Conservation (phyloP, 1,140 invertebrate species). For the Diuraphis noxia region DNA sequence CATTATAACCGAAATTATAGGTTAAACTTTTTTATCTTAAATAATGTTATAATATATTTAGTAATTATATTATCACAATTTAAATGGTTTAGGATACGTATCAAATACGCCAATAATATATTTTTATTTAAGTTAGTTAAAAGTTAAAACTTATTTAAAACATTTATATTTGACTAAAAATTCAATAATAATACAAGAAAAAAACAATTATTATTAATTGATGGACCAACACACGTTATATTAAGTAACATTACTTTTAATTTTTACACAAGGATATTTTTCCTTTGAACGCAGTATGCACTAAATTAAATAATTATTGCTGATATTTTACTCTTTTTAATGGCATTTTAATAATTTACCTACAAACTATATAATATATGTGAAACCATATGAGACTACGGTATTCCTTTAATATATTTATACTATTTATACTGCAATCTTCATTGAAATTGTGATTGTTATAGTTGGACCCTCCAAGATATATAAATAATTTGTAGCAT, state of each 20-base stretch:
- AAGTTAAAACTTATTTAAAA: not conserved
- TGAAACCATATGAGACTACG: not conserved
- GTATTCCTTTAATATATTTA: not conserved
- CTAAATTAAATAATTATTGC: not conserved
- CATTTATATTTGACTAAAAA: no score
- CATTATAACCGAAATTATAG: not conserved
- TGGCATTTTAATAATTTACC: not conserved
- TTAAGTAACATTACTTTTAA: no score
- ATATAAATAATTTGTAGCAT: slow-evolving; percentile 2
- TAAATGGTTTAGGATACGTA: not conserved
- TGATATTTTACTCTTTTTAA: not conserved
- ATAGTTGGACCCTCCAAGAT: not conserved
- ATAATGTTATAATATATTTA: not conserved
- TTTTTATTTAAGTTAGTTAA: not conserved
- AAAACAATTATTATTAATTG: not conserved
- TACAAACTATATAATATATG: not conserved
- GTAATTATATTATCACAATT: not conserved
- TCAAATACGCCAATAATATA: not conserved
- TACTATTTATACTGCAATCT: not conserved
- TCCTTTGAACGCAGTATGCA: not conserved
- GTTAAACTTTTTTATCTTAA: not conserved
- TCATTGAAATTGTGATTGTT: not conserved
- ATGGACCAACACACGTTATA: no score
- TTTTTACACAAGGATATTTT: not conserved
- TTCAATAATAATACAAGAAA: not conserved